Conservation (phyloP, 2,797 vertebrate species). For the Myioborus miniatus region DNA sequence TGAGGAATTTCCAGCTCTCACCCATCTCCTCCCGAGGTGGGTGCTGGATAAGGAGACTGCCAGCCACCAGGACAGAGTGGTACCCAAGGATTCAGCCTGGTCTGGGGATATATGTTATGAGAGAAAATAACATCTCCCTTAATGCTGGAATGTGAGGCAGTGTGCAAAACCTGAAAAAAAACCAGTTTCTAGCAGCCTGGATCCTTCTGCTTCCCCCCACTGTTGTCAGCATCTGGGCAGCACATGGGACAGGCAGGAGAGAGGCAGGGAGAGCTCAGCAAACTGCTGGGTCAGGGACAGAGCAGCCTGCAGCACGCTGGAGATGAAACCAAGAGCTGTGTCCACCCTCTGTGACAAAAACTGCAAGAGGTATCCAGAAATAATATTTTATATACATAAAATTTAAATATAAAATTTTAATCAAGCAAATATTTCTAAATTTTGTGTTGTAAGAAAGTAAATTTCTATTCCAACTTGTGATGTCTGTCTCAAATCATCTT, state of each 20-base stretch:
- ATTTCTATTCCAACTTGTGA: neutral
- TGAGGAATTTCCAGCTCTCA: neutral
- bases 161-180: neutral
- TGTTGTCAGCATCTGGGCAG: neutral
- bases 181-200: neutral
- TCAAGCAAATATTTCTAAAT: too few species aligned
- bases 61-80: neutral
- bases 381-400: neutral
- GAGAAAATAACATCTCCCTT: neutral
- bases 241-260: neutral
- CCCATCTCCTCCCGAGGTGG: fast-evolving
- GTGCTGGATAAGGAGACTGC: neutral
- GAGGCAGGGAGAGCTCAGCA: neutral
- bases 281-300: neutral
- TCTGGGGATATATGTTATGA: neutral
- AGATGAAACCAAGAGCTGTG: neutral
- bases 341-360: neutral
- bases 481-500: neutral
- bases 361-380: neutral
- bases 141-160: neutral
- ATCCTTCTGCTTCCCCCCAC: neutral
- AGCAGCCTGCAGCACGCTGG: neutral
- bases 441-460: neutral
- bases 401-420: neutral
- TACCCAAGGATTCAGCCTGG: neutral